A percentile compares a stretch with the other conserved stretches of the same genome.
Evolutionary conservation across 2,113 vertebrate genomes (phyloP).

Genomic region (Salvator merianae): DNA sequence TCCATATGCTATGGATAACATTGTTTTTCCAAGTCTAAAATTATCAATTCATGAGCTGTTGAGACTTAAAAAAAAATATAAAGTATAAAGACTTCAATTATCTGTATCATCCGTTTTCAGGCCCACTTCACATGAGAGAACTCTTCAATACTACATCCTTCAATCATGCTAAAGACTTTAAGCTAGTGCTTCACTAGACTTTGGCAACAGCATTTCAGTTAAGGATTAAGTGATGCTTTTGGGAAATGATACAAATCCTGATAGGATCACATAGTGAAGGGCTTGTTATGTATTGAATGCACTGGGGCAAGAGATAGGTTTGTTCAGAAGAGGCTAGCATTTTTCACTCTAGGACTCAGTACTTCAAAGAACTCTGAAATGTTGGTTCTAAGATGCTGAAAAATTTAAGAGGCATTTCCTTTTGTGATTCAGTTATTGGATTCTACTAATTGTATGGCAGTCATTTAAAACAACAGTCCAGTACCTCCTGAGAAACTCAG

Average conservation of each 20-base stretch:
- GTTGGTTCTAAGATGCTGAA: not conserved
- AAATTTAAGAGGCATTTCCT: not conserved
- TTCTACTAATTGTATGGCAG: not conserved
- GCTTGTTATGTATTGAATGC: slow-evolving; percentile 9
- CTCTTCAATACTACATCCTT: not conserved
- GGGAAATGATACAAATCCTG: not conserved
- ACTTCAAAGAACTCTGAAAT: not conserved
- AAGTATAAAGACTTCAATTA: slow-evolving; percentile 19
- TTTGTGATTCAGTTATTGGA: not conserved
- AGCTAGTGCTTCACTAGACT: not conserved
- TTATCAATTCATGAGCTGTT: not conserved
- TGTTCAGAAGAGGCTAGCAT: not conserved
- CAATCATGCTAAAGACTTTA: not conserved
- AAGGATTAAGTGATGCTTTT: slow-evolving; percentile 1
- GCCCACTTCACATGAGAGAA: not conserved
- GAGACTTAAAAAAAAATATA: not conserved
- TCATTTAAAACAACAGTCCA: not conserved
- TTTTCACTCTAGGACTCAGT: not conserved
- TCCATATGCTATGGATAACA: not conserved
- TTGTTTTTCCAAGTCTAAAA: not conserved
- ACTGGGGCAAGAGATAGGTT: not conserved
- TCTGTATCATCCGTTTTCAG: not conserved
- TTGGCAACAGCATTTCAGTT: not conserved
- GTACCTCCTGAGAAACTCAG: no score
- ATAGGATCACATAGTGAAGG: not conserved